Evolutionary conservation across 2,888 invertebrate species (phyloP), one percentile per base, ranked within the genome.

Genomic region (Brenthis ino): DNA sequence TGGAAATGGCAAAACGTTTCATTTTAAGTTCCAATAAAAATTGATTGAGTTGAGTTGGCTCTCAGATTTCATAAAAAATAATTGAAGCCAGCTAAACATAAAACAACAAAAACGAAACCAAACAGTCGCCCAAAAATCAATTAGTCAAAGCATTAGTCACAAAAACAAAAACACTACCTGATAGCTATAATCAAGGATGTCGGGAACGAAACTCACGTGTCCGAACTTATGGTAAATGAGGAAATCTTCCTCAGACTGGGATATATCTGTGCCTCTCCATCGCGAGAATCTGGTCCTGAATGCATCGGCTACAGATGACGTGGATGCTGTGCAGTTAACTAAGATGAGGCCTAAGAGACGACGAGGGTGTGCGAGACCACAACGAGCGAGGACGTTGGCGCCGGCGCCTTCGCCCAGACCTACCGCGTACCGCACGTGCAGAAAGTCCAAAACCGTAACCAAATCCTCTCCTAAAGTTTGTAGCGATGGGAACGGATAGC

Each of bases 141-240:
- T 50, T 50, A 48, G 58, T 58, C 5, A n/a, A 11, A 43, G 37
- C 37, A 58, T 58, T 58, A 60, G 60, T 60, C 60, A 60, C 50
- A 60, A 60, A 77, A 77, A 60, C 50, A 60, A 60, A 77, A 77
- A 80, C 74, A 81, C 79, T 91, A 91, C 91, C 91, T 91, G 83
- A 76, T 91, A 91, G 81, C 77, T 75, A 79, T 78, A 88, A 80
- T 78, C 82, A 78, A 85, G 80, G 74, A 77, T 80, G 77, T 85
- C 85, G 75, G 74, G 78, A 76, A 74, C 76, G 76, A 79, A 84
- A 96, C 97, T 96, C 95, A 97, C 97, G 90, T 96, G 96, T 86
- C 98, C 98, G 88, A 98, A 98, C 94, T 97, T 97, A 88, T 98
- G 98, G 84, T 97, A 96, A 79, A 97, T 95, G 75, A 98, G 94